Evolutionary conservation across 2,888 invertebrate genomes (phyloP).

Genomic region (Phortica magna): DNA sequence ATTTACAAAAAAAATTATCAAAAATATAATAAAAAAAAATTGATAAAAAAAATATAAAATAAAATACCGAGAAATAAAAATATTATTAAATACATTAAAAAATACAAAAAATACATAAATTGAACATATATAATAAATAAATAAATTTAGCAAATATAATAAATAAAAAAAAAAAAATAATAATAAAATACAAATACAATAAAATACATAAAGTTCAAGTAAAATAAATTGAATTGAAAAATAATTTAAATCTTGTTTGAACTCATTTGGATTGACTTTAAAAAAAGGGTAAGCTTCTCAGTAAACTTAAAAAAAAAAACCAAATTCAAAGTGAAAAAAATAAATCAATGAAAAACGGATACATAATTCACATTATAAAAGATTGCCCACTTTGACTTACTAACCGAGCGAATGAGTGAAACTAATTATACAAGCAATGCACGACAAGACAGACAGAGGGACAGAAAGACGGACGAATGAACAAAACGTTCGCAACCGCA

Average conservation of each 20-base stretch:
- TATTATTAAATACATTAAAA: too few species aligned
- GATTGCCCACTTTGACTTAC: background rate
- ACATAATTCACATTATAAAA: constrained; percentile 2
- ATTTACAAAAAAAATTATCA: too few species aligned
- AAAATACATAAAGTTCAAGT: constrained; percentile 38
- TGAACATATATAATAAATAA: background rate
- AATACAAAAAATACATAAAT: too few species aligned
- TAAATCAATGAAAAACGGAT: background rate
- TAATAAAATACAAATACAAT: constrained; percentile 28
- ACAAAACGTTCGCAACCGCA: background rate
- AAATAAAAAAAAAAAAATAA: background rate
- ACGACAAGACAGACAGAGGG: background rate
- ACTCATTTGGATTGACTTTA: too few species aligned
- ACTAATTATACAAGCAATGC: constrained; percentile 24
- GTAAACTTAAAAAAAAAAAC: background rate
- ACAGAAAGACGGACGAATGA: too few species aligned
- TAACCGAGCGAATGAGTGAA: background rate
- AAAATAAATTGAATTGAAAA: constrained; percentile 24
- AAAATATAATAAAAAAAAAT: too few species aligned
- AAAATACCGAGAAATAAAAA: too few species aligned
- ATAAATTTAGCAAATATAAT: background rate
- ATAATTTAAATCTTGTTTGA: too few species aligned
- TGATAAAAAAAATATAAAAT: too few species aligned
- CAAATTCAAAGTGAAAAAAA: background rate
- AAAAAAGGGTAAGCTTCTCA: too few species aligned